Conservation (phyloP, 2,113 vertebrate genomes). For the Perca flavescens region DNA sequence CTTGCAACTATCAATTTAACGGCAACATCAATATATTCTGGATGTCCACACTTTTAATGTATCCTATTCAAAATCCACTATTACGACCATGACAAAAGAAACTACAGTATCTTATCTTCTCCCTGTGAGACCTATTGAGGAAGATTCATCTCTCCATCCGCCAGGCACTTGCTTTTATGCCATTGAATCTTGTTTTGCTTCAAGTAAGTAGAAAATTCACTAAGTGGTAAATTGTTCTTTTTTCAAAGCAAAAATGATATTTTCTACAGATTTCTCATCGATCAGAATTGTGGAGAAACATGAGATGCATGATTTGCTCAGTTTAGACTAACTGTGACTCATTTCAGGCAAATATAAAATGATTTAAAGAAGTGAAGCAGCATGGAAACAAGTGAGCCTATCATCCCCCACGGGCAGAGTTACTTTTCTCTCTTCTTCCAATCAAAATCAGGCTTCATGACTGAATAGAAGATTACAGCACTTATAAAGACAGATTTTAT, state of each 20-base stretch:
- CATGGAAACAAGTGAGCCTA: constrained; percentile 23
- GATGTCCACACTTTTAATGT: not conserved
- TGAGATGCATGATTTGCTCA: constrained; percentile 7
- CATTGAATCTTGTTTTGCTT: constrained; percentile 1
- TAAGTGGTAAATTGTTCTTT: not conserved
- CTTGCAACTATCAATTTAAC: too few relatives aligned
- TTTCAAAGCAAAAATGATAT: not conserved
- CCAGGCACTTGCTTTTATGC: not conserved
- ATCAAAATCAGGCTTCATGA: constrained; percentile 12
- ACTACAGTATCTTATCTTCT: not conserved
- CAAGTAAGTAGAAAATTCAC: not conserved
- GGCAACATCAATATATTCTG: not conserved
- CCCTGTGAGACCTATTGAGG: not conserved
- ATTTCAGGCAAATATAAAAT: constrained; percentile 6
- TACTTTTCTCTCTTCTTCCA: constrained; percentile 12
- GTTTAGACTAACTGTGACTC: constrained; percentile 5
- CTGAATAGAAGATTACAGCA: constrained; percentile 36
- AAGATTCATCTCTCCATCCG: not conserved
- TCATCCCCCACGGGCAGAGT: not conserved
- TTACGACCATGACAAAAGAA: not conserved
- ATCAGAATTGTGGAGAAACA: not conserved
- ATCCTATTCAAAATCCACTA: not conserved
- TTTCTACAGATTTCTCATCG: not conserved
- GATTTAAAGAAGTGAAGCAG: not conserved
- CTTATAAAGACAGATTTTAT: constrained; percentile 10